phyloP scores from a whole-genome alignment of 2,113 vertebrate genomes.

The Sialia sialis region DNA sequence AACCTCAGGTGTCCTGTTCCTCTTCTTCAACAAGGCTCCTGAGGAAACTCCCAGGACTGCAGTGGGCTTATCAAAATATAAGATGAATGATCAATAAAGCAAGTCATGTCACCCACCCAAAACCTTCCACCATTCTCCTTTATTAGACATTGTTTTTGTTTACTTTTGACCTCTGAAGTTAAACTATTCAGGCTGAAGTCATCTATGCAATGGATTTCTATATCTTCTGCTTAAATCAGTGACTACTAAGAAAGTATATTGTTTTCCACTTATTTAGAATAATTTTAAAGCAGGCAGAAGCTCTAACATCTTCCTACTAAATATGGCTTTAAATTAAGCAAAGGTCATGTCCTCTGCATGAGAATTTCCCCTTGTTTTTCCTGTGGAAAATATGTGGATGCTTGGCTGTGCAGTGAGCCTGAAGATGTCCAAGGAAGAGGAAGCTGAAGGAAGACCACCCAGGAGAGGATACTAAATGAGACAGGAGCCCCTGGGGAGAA shows the following conservation, averaged over 20 bases:
- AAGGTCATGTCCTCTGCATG: background rate
- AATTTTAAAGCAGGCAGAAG: background rate
- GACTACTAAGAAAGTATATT: background rate
- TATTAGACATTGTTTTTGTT: background rate
- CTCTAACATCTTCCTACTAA: background rate
- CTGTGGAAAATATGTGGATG: conserved; percentile 5
- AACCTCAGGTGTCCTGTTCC: background rate
- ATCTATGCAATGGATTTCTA: background rate
- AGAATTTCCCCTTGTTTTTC: conserved; percentile 14
- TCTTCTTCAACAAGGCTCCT: background rate
- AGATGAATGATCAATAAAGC: background rate
- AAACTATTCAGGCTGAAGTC: background rate
- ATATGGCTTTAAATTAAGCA: conserved; percentile 13
- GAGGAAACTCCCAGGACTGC: background rate
- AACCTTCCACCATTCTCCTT: background rate
- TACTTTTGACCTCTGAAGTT: background rate
- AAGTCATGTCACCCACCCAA: background rate
- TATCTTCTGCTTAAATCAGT: background rate
- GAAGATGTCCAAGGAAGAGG: background rate
- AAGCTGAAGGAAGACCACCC: background rate
- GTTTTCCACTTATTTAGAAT: background rate
- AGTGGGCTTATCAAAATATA: background rate
- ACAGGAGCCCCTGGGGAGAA: background rate
- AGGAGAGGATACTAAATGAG: background rate
- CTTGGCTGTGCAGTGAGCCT: background rate